Evolutionary conservation across 2,113 vertebrate genomes (phyloP).

Genomic region (Myrmecobius fasciatus): DNA sequence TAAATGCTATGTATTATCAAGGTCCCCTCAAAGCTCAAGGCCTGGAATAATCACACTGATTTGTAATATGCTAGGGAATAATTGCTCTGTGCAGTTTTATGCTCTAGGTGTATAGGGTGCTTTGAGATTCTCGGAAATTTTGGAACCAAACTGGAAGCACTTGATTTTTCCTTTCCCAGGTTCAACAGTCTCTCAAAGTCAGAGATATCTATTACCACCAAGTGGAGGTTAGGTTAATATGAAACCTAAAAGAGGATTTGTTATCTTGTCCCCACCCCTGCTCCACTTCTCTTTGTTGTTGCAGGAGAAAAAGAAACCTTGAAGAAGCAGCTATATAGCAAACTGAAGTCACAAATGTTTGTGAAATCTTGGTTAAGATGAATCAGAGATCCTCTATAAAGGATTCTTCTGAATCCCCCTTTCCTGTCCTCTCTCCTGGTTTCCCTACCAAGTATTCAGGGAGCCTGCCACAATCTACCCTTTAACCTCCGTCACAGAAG

Average conservation of each 20-base stretch:
- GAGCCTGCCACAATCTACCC: fast-evolving
- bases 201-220: neutral
- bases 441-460: neutral
- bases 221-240: neutral
- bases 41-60: neutral
- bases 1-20: neutral
- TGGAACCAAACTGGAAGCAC: neutral
- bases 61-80: neutral
- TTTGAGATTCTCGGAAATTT: neutral
- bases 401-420: fast-evolving
- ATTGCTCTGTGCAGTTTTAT: neutral
- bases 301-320: neutral
- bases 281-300: neutral
- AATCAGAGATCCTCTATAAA: neutral
- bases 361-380: neutral
- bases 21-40: neutral
- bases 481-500: neutral
- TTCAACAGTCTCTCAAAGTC: neutral
- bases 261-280: neutral
- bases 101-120: neutral
- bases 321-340: neutral
- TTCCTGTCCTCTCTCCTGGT: neutral
- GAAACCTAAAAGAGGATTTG: neutral
- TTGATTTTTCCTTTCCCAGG: neutral
- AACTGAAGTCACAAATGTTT: neutral